Evolutionary conservation across 2,797 vertebrate genomes (phyloP).

Genomic region (Rhabdomys pumilio): DNA sequence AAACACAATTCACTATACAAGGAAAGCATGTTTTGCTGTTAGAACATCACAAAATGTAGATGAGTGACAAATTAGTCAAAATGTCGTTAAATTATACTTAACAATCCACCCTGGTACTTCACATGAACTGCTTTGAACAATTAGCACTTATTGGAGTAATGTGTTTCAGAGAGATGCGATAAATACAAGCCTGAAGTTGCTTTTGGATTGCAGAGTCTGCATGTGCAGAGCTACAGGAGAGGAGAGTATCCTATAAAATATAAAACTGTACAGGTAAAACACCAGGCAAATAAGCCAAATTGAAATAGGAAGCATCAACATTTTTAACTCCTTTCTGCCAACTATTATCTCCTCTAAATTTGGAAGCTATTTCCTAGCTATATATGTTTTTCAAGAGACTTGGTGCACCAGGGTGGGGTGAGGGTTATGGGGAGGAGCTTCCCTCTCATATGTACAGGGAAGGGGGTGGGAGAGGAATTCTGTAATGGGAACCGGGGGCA

Average conservation of each 20-base stretch:
- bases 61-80: slow-evolving; percentile 42
- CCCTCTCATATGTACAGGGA: neutral
- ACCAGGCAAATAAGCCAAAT: neutral
- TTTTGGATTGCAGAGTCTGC: slow-evolving; percentile 30
- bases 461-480: neutral
- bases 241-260: neutral
- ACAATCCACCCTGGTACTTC: neutral
- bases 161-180: neutral
- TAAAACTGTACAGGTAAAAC: neutral
- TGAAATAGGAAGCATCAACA: slow-evolving; percentile 2
- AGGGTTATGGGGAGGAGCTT: neutral
- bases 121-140: slow-evolving; percentile 28
- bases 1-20: slow-evolving; percentile 43
- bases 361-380: neutral
- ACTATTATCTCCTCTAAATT: slow-evolving; percentile 40
- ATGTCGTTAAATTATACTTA: slow-evolving; percentile 58
- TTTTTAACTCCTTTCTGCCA: slow-evolving; percentile 46
- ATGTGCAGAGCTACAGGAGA: neutral
- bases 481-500: neutral
- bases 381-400: neutral
- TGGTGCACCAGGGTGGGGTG: neutral
- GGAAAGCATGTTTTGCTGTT: slow-evolving; percentile 50
- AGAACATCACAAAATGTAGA: slow-evolving; percentile 34
- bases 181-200: slow-evolving; percentile 52
- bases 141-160: slow-evolving; percentile 43